Evolutionary conservation across 1,140 invertebrate species (phyloP), one percentile per base, ranked within the genome.

Genomic region (Drosophila novamexicana): DNA sequence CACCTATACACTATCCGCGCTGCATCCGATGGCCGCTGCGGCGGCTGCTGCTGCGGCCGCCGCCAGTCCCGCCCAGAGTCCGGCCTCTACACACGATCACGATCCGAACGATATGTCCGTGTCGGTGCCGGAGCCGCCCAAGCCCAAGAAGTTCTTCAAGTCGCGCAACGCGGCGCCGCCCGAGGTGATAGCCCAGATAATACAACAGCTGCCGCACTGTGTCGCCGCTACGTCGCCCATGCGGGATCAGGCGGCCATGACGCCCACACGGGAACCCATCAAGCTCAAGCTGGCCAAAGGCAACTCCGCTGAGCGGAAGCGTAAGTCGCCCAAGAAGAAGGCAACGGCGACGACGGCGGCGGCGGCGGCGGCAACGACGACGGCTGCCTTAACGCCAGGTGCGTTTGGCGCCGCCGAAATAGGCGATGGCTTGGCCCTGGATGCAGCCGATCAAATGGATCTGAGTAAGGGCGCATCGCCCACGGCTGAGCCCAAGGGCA

Each of bases 81-180:
- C 94, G 62, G 94, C 94, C 67, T 94, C 94, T 64, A 93, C 94
- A 53, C 73, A 94, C 92, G 86, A 93, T 92, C 84, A 88, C 50
- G 83, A 88, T 75, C 83, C 83, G 1, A 82, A 94, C 93, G 91
- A 94, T 92, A 82, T 88, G 68, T 91, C 91, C 6, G 92, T 94
- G 37, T 88, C 91, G 18, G 93, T 94, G 63, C 93, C 82, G 49
- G 91, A 92, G 49, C 89, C 94, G 57, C 93, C 93, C 75, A 97
- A 97, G 90, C 97, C 97, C 49, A 97, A 97, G 81, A 98, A 98
- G 89, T 98, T 98, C 93, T 97, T 98, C 91, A 98, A 98, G 91
- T 97, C 96, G 83, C 94, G 97, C 36, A 96, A 96, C 92, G 93
- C 94, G 2, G 95, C 95, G 50, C 91, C 94, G 12, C 88, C 93